These are phyloP conservation scores for Anhinga anhinga DNA, from an alignment of 2,113 vertebrate species.

Conservation along the genomic window DNA sequence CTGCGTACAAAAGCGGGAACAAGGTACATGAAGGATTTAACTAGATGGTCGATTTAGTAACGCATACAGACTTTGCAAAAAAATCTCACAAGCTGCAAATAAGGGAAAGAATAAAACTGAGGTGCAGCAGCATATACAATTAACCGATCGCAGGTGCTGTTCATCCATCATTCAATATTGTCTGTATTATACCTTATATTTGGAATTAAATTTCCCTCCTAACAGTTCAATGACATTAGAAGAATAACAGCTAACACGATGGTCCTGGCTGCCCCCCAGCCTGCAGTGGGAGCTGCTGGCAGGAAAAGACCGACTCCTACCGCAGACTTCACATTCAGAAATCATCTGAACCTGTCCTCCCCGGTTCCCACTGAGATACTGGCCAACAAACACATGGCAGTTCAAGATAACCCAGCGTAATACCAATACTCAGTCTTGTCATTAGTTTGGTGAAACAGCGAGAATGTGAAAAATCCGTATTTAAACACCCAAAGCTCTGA, in stretches of 20 bases:
- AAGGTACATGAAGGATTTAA: not conserved
- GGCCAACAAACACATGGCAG: rapidly evolving
- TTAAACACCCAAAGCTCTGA: not conserved
- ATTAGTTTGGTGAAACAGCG: not conserved
- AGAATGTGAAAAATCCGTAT: not conserved
- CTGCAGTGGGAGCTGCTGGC: not conserved
- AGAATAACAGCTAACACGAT: not conserved
- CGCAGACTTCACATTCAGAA: not conserved
- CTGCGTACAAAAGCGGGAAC: not conserved
- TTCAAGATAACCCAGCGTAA: not conserved
- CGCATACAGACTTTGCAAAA: not conserved
- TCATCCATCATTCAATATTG: not conserved
- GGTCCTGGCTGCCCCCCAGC: not conserved
- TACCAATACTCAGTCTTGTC: not conserved
- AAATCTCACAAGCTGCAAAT: not conserved
- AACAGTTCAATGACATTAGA: not conserved
- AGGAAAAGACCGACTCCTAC: not conserved
- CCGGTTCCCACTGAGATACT: not conserved
- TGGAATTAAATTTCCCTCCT: not conserved
- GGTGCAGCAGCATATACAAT: not conserved
- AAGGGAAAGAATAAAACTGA: not conserved
- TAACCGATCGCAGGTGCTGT: not conserved
- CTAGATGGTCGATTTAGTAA: not conserved
- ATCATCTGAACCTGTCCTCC: not conserved
- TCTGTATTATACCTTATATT: not conserved